Evolutionary conservation across 2,113 vertebrate genomes (phyloP).

Genomic region (Mus musculus): GRCm39 chr1:131093501-131094000

Average conservation of each 20-base stretch:
- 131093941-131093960: not conserved
- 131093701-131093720: no score
- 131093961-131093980: not conserved
- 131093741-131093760: not conserved
- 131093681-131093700: not conserved
- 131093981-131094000: not conserved
- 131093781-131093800: no score
- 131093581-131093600: no score
- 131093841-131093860: no score
- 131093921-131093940: accelerated
- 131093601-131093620: not conserved
- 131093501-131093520: not conserved
- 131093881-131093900: not conserved
- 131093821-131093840: no score
- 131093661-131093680: not conserved
- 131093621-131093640: not conserved
- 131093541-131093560: not conserved
- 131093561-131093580: no score
- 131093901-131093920: not conserved
- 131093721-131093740: no score
- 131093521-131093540: not conserved
- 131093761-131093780: no score
- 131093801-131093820: no score
- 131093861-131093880: no score
- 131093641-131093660: not conserved